Percentiles rank a stretch among this genome's conserved stretches.
phyloP scores from a whole-genome alignment of 2,888 invertebrate species.

The Ceriagrion tenellum region DNA sequence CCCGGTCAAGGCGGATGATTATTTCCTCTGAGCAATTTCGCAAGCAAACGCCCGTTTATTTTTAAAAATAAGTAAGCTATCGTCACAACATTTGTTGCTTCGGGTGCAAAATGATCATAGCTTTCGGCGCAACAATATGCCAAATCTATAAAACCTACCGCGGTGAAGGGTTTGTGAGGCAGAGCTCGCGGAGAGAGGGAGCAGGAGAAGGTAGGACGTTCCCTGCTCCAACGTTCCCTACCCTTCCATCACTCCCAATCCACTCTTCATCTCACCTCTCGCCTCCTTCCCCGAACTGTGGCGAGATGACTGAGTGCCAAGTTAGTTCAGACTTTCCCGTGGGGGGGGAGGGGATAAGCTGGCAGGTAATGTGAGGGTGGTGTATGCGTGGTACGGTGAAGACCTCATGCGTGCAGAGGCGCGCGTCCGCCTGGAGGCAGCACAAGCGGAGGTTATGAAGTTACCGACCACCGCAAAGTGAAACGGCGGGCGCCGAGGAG shows the following conservation, averaged over 20 bases:
- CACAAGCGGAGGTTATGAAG: slow-evolving; percentile 51
- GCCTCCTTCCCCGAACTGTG: background rate
- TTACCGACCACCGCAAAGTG: slow-evolving; percentile 29
- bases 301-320: slow-evolving; percentile 59
- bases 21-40: too few species aligned
- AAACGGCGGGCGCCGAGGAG: background rate
- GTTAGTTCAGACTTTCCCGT: slow-evolving; percentile 55
- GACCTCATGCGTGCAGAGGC: background rate
- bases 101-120: too few species aligned
- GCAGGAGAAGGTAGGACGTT: too few species aligned
- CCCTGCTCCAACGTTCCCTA: background rate
- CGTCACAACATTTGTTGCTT: too few species aligned
- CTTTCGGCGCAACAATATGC: too few species aligned
- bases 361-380: background rate
- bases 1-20: too few species aligned
- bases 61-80: too few species aligned
- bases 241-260: background rate
- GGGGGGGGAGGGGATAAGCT: background rate
- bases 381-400: too few species aligned
- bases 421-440: background rate
- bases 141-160: too few species aligned
- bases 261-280: background rate
- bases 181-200: too few species aligned
- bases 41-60: too few species aligned
- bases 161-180: too few species aligned